phyloP scores from a whole-genome alignment of 2,888 invertebrate species.

The Andrena camellia region DNA sequence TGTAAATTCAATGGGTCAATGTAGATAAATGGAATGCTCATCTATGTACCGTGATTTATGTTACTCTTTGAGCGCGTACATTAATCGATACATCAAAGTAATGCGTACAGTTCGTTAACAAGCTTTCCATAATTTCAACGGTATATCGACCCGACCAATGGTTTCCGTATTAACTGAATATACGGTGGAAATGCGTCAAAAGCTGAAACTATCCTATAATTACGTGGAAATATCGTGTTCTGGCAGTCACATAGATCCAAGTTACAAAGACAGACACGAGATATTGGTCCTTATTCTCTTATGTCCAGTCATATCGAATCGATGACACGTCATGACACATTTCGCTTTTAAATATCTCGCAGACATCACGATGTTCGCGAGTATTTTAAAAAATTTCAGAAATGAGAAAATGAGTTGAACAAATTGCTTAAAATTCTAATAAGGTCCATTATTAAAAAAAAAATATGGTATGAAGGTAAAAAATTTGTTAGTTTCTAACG shows the following conservation, averaged over 20 bases:
- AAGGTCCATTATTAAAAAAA: no score
- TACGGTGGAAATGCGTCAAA: slow-evolving; percentile 18
- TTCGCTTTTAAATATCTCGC: no score
- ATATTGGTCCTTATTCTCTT: slow-evolving; percentile 12
- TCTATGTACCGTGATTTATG: background rate
- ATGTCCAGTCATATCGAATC: background rate
- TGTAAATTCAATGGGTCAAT: background rate
- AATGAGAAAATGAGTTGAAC: no score
- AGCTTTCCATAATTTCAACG: slow-evolving; percentile 28
- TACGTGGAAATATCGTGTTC: slow-evolving; percentile 34
- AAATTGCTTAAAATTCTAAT: no score
- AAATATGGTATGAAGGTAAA: no score
- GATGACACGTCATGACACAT: background rate
- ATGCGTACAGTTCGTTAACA: slow-evolving; percentile 1
- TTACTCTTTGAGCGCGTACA: background rate
- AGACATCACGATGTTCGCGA: no score
- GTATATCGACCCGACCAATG: background rate
- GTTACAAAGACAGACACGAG: slow-evolving; percentile 21
- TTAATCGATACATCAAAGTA: slow-evolving; percentile 9
- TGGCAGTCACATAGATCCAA: slow-evolving; percentile 19
- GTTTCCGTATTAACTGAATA: slow-evolving; percentile 34
- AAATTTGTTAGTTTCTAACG: no score
- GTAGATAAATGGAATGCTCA: background rate
- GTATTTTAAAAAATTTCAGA: no score
- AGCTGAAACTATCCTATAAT: slow-evolving; percentile 37